Base-by-base conservation (phyloP, 2,888 invertebrate species). In the Cerastis rubricosa region DNA sequence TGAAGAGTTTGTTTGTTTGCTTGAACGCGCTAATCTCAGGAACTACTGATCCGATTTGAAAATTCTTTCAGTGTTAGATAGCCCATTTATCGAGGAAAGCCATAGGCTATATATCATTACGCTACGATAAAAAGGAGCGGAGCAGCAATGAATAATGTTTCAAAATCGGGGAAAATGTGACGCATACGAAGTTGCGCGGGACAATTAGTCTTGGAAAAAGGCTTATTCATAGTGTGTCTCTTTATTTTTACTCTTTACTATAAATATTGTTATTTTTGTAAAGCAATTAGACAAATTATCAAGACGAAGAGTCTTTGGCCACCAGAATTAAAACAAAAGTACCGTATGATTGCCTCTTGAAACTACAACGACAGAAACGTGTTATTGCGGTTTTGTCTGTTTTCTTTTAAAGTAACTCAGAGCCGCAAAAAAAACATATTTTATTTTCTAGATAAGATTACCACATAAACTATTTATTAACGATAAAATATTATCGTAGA, bases 401-500 rank as follows among this genome's bases (percentile, higher is more conserved):
- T 19, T 45, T 35, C 2, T 65, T 57, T 54, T 35, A n/a, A 67
- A 25, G 7, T 49, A 8, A 65, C 49, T 51, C 54, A 49, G 59
- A 65, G 14, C 12, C 61, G 17, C 51, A 8, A 57, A 25, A 25
- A 35, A 25, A 79, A 51, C 43, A 71, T 43, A 35, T 66, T 67
- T 71, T n/a, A 54, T 67, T 61, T 40, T 68, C 12, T 29, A 82
- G 82, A 82, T 72, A 83, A 81, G 73, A 81, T 73, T 73, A 35
- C 76, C n/a, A 54, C 35, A 49, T 43, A 59, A 78, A 73, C 69
- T 73, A 73, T 73, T 78, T 61, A 80, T 71, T 67, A 76, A 61
- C 74, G 49, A 81, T 78, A 83, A 81, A 68, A 82, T 77, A 81
- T 71, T 68, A 81, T 81, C 78, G 22, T 54, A 68, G 25, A 64